These are phyloP conservation scores for Pollenia amentaria DNA, from an alignment of 2,888 invertebrate species.

Conservation along the genomic window DNA sequence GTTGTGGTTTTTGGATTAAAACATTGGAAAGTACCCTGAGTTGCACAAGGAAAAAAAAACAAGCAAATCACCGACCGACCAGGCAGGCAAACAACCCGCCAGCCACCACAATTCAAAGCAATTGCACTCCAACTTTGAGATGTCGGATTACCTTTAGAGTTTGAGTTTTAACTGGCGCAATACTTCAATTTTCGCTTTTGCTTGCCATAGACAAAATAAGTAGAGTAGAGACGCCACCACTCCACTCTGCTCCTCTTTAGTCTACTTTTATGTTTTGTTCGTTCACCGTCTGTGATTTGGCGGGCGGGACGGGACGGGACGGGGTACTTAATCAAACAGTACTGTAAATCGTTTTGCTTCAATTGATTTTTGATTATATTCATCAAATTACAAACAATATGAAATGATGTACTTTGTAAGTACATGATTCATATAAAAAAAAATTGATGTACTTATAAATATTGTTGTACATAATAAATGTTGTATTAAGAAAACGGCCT, in stretches of 20 bases:
- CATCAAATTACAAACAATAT: constrained; percentile 69
- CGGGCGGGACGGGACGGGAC: not conserved
- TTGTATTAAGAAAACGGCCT: constrained; percentile 39
- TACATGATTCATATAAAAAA: constrained; percentile 21
- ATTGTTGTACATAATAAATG: constrained; percentile 31
- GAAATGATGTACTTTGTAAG: constrained; percentile 40
- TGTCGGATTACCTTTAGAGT: constrained; percentile 47
- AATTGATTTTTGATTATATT: constrained; percentile 75
- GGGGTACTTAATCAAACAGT: constrained; percentile 53
- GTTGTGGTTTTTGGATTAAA: constrained; percentile 55
- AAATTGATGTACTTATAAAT: constrained; percentile 17
- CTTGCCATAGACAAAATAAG: constrained; percentile 18
- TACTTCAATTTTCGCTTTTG: constrained; percentile 43
- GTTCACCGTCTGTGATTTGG: constrained; percentile 45
- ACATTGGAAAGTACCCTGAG: constrained; percentile 54
- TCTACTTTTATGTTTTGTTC: not conserved
- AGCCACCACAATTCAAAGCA: constrained; percentile 47
- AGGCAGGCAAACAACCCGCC: constrained; percentile 8
- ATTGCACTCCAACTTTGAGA: constrained; percentile 50
- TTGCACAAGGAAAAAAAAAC: constrained; percentile 2
- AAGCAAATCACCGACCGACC: not conserved
- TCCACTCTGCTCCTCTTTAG: constrained; percentile 13
- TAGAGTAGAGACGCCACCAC: constrained; percentile 30
- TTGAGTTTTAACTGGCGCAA: constrained; percentile 32
- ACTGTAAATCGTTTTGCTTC: constrained; percentile 71